Percentiles rank a stretch among this genome's conserved stretches.
phyloP scores from a whole-genome alignment of 1,140 invertebrate species.

The Pissodes strobi region DNA sequence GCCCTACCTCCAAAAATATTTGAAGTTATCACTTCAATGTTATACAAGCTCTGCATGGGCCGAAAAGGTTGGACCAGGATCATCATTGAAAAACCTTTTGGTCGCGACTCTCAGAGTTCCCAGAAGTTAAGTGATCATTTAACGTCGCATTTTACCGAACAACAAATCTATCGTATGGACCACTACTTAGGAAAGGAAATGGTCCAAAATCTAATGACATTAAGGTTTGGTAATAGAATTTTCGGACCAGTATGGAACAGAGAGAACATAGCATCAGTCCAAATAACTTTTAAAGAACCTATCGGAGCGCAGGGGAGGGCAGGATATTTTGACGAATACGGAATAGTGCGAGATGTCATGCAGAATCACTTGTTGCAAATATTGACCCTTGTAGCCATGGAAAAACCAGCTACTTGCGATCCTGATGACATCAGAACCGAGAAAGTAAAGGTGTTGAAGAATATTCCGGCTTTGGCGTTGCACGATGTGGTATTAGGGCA shows the following conservation, averaged over 20 bases:
- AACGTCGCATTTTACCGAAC: constrained; percentile 86
- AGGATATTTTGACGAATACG: constrained; percentile 98
- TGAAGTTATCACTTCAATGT: constrained; percentile 56
- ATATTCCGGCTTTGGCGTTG: constrained; percentile 75
- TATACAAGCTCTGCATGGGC: neutral
- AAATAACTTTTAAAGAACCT: constrained; percentile 97
- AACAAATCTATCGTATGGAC: constrained; percentile 97
- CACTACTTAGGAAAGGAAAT: constrained; percentile 99
- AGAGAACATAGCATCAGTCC: constrained; percentile 91
- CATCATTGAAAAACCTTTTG: constrained; percentile 99
- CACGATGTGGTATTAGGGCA: constrained; percentile 93
- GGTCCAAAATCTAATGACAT: constrained; percentile 98
- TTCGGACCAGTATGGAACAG: constrained; percentile 91
- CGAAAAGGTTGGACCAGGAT: constrained; percentile 86
- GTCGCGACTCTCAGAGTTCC: constrained; percentile 85
- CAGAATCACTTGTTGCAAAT: constrained; percentile 99
- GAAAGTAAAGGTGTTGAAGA: constrained; percentile 94
- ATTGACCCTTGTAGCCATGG: constrained; percentile 96
- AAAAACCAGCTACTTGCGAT: constrained; percentile 90
- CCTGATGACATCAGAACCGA: constrained; percentile 97
- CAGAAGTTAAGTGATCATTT: constrained; percentile 86
- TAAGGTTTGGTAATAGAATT: constrained; percentile 86
- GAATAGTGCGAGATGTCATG: constrained; percentile 98
- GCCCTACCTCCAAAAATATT: constrained; percentile 96
- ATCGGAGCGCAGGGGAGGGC: constrained; percentile 98